phyloP scores from a whole-genome alignment of 2,888 invertebrate genomes.

The Actias luna region DNA sequence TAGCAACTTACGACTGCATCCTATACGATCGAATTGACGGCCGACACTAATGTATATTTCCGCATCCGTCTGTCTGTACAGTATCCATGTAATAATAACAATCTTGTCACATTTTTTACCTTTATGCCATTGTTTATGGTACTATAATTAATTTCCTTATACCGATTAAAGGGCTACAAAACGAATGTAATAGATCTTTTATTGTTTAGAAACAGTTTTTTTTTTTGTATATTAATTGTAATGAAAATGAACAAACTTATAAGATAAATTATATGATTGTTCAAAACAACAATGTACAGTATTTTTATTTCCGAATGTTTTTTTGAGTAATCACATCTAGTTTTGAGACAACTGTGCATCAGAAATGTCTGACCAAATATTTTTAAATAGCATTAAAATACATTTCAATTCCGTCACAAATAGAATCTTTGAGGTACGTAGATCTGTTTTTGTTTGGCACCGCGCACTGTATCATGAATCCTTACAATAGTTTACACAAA shows the following conservation, averaged over 20 bases:
- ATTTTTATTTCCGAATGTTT: neutral
- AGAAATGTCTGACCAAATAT: no score
- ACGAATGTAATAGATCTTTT: neutral
- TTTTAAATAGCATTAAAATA: no score
- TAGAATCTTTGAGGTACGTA: no score
- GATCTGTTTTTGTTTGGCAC: no score
- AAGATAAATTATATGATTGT: neutral
- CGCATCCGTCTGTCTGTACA: conserved; percentile 48
- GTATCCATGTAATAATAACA: conserved; percentile 24
- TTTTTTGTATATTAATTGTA: neutral
- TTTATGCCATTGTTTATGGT: conserved; percentile 23
- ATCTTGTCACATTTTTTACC: conserved; percentile 24
- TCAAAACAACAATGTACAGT: neutral
- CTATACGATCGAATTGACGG: conserved; percentile 6
- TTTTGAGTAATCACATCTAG: neutral
- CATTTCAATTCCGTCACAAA: no score
- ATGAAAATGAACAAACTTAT: neutral
- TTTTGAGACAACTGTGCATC: neutral
- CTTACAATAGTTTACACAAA: no score
- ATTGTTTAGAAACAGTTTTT: neutral
- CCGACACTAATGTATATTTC: conserved; percentile 34
- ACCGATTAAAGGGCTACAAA: conserved; percentile 19
- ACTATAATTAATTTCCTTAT: conserved; percentile 36
- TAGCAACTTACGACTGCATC: neutral
- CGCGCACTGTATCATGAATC: no score